phyloP scores from a whole-genome alignment of 2,113 vertebrate genomes.

The Micronycteris hirsuta region DNA sequence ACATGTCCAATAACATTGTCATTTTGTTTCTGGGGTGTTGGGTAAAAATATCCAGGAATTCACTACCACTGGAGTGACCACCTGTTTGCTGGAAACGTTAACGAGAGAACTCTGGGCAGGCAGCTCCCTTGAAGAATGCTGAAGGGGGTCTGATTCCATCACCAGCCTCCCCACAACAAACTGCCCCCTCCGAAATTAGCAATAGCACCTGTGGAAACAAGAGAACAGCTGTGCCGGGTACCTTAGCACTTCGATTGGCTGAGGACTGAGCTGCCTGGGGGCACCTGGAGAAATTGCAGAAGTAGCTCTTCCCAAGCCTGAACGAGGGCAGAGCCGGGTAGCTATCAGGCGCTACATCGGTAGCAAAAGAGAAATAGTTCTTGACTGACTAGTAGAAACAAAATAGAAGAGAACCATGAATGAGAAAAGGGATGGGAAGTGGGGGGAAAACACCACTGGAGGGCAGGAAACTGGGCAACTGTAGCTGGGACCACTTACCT shows the following conservation, averaged over 20 bases:
- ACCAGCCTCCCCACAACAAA: neutral
- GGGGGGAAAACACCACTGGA: neutral
- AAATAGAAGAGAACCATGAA: neutral
- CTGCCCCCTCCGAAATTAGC: neutral
- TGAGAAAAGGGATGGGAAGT: neutral
- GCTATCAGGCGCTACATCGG: neutral
- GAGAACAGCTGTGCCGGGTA: neutral
- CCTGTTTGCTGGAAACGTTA: conserved; percentile 73
- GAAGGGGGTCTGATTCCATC: neutral
- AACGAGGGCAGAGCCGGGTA: neutral
- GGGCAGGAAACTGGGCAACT: neutral
- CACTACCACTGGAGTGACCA: conserved; percentile 64
- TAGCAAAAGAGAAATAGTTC: neutral
- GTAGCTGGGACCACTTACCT: neutral
- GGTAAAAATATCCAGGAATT: conserved; percentile 81
- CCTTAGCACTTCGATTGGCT: neutral
- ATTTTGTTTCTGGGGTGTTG: conserved; percentile 70
- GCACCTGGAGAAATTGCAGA: neutral
- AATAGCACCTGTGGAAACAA: conserved; percentile 3
- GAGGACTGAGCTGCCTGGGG: neutral
- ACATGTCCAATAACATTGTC: conserved; percentile 70
- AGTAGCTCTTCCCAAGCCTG: neutral
- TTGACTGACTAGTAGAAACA: neutral
- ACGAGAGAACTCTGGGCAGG: conserved; percentile 56
- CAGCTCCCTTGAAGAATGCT: neutral